Evolutionary conservation across 2,797 vertebrate genomes (phyloP).

Genomic region (Thaleichthys pacificus): DNA sequence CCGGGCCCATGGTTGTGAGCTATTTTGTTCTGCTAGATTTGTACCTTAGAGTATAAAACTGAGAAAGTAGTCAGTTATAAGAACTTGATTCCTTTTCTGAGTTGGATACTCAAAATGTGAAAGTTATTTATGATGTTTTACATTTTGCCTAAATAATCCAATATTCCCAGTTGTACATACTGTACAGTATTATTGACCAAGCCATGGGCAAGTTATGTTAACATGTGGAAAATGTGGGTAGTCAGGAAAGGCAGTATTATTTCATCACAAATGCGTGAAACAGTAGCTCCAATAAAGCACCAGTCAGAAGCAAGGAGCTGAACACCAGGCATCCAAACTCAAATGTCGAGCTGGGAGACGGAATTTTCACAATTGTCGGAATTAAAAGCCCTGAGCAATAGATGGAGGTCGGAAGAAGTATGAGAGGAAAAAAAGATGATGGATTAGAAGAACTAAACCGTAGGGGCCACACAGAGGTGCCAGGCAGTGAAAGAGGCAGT

Average conservation of each 20-base stretch:
- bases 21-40: slow-evolving; percentile 35
- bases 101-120: no score
- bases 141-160: no score
- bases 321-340: slow-evolving; percentile 53
- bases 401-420: slow-evolving; percentile 59
- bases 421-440: slow-evolving; percentile 30
- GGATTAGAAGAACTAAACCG: slow-evolving; percentile 37
- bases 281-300: slow-evolving; percentile 73
- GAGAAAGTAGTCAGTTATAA: slow-evolving; percentile 7
- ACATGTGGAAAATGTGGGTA: no score
- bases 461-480: slow-evolving; percentile 66
- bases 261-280: slow-evolving; percentile 49
- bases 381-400: slow-evolving; percentile 64
- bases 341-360: slow-evolving; percentile 59
- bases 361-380: slow-evolving; percentile 69
- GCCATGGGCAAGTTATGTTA: no score
- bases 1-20: slow-evolving; percentile 42
- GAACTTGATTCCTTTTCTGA: no score
- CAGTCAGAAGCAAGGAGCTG: slow-evolving; percentile 64
- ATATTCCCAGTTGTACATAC: no score
- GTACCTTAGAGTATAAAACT: slow-evolving; percentile 34
- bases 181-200: no score
- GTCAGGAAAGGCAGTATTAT: no score
- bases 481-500: slow-evolving; percentile 72
- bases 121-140: no score